These are phyloP conservation scores for Procambarus clarkii DNA, from an alignment of 1,140 invertebrate species.

Conservation along the genomic window DNA sequence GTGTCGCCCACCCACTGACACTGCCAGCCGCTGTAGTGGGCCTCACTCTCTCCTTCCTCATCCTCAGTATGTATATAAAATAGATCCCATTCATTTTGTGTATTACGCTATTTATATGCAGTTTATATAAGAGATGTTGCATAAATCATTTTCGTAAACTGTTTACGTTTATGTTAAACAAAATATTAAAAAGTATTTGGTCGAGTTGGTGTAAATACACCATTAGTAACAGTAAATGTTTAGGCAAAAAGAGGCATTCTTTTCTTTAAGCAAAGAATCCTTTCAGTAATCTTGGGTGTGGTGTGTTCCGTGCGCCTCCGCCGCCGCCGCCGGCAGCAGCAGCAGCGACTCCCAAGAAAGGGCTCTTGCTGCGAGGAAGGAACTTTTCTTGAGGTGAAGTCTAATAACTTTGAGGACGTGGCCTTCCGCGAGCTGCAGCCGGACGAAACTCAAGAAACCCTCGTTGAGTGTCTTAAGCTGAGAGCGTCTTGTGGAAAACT, in stretches of 20 bases:
- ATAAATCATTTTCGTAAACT: not conserved
- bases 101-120: too few species aligned
- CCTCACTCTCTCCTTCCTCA: constrained; percentile 21
- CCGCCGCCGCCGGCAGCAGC: not conserved
- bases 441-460: not conserved
- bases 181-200: too few species aligned
- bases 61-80: not conserved
- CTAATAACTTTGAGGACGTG: not conserved
- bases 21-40: not conserved
- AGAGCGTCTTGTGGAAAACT: not conserved
- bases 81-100: too few species aligned
- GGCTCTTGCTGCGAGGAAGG: not conserved
- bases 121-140: too few species aligned
- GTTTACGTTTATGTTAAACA: not conserved
- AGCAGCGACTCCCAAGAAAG: not conserved
- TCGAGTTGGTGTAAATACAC: too few species aligned
- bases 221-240: too few species aligned
- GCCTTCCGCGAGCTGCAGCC: not conserved
- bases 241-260: too few species aligned
- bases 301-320: constrained; percentile 14
- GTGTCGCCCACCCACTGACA: not conserved
- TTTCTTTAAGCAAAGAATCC: too few species aligned
- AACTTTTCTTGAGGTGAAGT: not conserved
- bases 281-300: constrained; percentile 3
- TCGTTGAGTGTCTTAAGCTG: not conserved